Base-by-base conservation (phyloP, 2,113 vertebrate genomes). In the Struthio camelus region DNA sequence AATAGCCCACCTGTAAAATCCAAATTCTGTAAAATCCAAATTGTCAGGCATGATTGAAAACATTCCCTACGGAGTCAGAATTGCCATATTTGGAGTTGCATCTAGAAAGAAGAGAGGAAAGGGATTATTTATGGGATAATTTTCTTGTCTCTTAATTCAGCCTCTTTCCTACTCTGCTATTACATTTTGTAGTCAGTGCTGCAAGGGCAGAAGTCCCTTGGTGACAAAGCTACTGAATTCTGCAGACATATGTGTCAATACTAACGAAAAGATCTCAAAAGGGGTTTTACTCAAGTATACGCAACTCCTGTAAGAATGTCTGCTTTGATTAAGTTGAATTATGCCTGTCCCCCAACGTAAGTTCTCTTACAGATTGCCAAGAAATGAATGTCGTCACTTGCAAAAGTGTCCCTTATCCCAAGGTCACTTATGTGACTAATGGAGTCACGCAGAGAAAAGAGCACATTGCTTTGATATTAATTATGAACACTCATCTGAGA, bases 51-150 rank as follows among this genome's bases (percentile, higher is more conserved):
- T 89, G 86, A 89, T 91, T 94, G 77, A 79, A 95, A 97, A 92
- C 62, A 67, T n/a, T 91, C 80, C 51, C 61, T 72, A 10, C n/a
- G 72, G 80, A 92, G 70, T 67, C 70, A 92, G 56, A 89, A 94
- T 89, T 94, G 84, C 94, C 92, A 8, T 94, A 92, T 97, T 94
- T 94, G 91, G 87, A 85, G 32, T 75, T 94, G 61, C 67, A 23
- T 66, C 30, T 90, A 53, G 56, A 69, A 67, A 30, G 22, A 70
- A 66, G 56, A 83, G 48, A 56, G 40, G 53, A 78, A 50, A 65
- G n/a, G 3, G 67, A 59, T 32, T 36, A 75, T 48, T 87, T 93
- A 36, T 83, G 65, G 54, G 61, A 51, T 84, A 59, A 65, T 89
- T 89, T 79, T 89, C 42, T 30, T 85, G 30, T 72, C 10, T 92